These are phyloP conservation scores for Gorsachius goisagi DNA, from an alignment of 2,113 vertebrate genomes.

Conservation along the genomic window DNA sequence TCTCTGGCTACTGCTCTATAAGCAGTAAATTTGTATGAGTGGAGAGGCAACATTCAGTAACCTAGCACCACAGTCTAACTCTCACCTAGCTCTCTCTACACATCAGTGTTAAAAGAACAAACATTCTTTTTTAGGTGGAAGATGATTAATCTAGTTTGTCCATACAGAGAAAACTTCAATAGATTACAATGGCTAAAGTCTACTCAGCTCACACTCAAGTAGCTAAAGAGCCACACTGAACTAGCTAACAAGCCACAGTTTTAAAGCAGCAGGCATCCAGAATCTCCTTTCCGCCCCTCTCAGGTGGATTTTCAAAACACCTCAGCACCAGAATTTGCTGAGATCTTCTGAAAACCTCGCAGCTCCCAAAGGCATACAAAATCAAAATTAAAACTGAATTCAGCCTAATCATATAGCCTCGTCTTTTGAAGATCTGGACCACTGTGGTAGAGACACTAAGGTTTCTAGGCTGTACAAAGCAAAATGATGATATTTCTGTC, in stretches of 20 bases:
- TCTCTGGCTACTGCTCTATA: not conserved
- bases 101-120: rapidly evolving
- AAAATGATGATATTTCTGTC: not conserved
- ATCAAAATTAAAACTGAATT: not conserved
- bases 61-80: not conserved
- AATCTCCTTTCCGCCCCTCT: not conserved
- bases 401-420: not conserved
- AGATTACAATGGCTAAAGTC: not conserved
- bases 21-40: not conserved
- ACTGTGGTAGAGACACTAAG: not conserved
- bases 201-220: not conserved
- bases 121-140: not conserved
- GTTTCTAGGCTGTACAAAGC: not conserved
- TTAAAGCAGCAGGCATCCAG: not conserved
- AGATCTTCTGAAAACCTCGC: not conserved
- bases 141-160: not conserved
- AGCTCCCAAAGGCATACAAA: not conserved
- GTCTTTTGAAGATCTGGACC: conserved; percentile 9
- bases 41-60: not conserved
- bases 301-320: not conserved
- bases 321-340: not conserved
- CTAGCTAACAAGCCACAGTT: not conserved
- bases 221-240: not conserved
- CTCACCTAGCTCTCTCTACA: not conserved
- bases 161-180: not conserved